Conservation (phyloP, 2,113 vertebrate genomes). For the Cinclus mexicanus region DNA sequence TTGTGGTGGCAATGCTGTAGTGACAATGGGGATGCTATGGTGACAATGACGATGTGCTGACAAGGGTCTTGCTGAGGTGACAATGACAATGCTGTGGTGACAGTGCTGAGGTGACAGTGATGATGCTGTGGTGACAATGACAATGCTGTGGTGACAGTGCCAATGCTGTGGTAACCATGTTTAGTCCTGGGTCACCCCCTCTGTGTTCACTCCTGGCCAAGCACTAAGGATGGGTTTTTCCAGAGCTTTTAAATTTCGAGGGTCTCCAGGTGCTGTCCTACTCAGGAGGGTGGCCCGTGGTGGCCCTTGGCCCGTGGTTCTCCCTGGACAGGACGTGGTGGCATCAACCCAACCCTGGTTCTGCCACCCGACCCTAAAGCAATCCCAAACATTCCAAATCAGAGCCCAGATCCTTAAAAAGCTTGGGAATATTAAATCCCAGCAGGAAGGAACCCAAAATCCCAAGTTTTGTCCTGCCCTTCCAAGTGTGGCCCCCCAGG, state of each 20-base stretch:
- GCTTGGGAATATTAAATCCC: rapidly evolving
- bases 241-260: neutral
- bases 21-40: neutral
- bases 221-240: neutral
- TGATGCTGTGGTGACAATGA: neutral
- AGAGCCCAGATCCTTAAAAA: neutral
- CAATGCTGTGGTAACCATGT: neutral
- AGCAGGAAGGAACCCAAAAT: neutral
- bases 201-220: neutral
- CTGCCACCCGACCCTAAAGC: neutral
- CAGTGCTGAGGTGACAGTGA: rapidly evolving
- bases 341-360: neutral
- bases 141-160: neutral
- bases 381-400: rapidly evolving
- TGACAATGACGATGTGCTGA: neutral
- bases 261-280: neutral
- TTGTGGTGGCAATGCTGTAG: neutral
- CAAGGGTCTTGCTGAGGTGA: too few relatives aligned
- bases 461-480: rapidly evolving
- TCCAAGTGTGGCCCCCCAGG: neutral
- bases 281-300: neutral
- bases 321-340: neutral
- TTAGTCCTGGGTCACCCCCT: neutral
- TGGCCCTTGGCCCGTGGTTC: too few relatives aligned
- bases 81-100: neutral